These are phyloP conservation scores for Leptodirus hochenwartii DNA, from an alignment of 2,888 invertebrate species.

Conservation along the genomic window DNA sequence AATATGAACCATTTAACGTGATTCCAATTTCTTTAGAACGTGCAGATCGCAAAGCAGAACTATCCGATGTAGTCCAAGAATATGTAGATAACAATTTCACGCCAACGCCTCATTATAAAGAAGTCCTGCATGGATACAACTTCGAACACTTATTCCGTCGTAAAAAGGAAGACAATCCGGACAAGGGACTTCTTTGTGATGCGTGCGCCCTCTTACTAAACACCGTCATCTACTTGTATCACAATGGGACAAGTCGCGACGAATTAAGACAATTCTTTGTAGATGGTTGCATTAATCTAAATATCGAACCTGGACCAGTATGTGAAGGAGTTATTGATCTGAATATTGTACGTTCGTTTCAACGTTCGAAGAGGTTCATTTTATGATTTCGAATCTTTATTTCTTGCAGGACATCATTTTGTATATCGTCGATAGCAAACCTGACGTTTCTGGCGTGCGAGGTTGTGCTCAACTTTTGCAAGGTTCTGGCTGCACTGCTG, in stretches of 20 bases:
- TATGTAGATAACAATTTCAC: too few relatives aligned
- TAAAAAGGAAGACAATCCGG: too few relatives aligned
- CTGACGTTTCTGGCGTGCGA: slow-evolving; percentile 30
- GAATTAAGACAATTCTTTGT: neutral
- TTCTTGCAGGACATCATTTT: slow-evolving; percentile 34
- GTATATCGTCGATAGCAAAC: slow-evolving; percentile 37
- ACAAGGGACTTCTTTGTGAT: too few relatives aligned
- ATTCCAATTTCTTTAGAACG: too few relatives aligned
- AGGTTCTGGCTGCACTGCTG: slow-evolving; percentile 18
- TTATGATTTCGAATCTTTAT: neutral
- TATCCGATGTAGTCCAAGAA: too few relatives aligned
- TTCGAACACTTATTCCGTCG: too few relatives aligned
- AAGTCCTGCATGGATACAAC: too few relatives aligned
- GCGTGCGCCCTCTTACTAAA: neutral
- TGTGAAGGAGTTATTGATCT: slow-evolving; percentile 39
- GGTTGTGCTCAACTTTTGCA: slow-evolving; percentile 39
- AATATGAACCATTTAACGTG: too few relatives aligned
- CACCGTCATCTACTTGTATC: neutral
- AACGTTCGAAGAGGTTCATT: neutral
- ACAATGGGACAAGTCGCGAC: neutral
- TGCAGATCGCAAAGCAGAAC: too few relatives aligned
- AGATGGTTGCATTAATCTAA: slow-evolving; percentile 34
- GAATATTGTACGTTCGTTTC: slow-evolving; percentile 34
- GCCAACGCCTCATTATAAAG: too few relatives aligned
- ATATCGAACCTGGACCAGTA: slow-evolving; percentile 38